Conservation (phyloP, 1,140 invertebrate genomes). For the Tetranychus urticae region DNA sequence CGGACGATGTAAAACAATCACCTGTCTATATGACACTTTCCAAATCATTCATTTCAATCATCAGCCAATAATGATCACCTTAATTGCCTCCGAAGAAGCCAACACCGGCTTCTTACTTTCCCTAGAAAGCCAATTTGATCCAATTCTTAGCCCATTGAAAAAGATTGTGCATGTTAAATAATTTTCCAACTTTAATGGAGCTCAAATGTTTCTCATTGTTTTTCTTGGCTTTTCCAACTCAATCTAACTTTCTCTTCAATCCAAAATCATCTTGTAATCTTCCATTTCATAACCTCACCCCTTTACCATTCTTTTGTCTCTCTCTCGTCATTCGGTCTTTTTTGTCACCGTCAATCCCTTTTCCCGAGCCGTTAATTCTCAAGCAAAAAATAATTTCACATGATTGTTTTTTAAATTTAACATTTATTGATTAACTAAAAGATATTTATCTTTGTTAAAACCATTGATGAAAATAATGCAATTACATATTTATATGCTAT, state of each 20-base stretch:
- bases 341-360: too few species aligned
- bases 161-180: neutral
- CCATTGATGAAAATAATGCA: too few species aligned
- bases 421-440: too few species aligned
- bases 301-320: too few species aligned
- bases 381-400: too few species aligned
- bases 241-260: neutral
- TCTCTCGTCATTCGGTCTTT: too few species aligned
- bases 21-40: conserved; percentile 8
- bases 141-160: neutral
- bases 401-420: too few species aligned
- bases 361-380: too few species aligned
- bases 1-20: conserved; percentile 5
- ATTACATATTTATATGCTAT: too few species aligned
- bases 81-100: conserved; percentile 3
- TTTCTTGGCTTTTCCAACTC: neutral
- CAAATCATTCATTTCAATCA: conserved; percentile 10
- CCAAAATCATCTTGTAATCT: too few species aligned
- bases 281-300: too few species aligned
- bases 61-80: conserved; percentile 3
- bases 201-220: neutral
- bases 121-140: conserved; percentile 7
- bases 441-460: too few species aligned
- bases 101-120: conserved; percentile 7
- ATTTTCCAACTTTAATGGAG: neutral